Evolutionary conservation across 2,797 vertebrate genomes (phyloP).

Genomic region (Crocidura indochinensis): DNA sequence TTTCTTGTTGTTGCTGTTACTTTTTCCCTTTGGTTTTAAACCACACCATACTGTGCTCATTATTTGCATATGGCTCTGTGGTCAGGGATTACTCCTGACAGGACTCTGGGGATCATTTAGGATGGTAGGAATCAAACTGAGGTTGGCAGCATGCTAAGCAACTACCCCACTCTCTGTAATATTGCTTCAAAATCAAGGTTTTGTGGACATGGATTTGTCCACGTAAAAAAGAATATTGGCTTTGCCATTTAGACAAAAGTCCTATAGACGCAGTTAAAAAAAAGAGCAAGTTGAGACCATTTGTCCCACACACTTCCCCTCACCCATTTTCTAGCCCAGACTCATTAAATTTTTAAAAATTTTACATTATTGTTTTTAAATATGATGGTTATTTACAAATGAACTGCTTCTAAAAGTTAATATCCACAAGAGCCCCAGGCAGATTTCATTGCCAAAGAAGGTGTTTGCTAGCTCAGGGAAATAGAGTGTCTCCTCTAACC

Average conservation of each 20-base stretch:
- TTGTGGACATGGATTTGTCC: conserved; percentile 71
- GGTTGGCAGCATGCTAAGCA: no score
- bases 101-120: no score
- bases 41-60: no score
- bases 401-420: conserved; percentile 60
- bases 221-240: conserved; percentile 71
- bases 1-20: not conserved
- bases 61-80: no score
- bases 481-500: not conserved
- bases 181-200: conserved; percentile 69
- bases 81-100: no score
- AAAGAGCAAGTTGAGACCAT: not conserved
- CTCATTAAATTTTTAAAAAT: conserved; percentile 50
- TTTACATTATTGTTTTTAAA: conserved; percentile 8
- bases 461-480: conserved; percentile 53
- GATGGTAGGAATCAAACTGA: no score
- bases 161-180: no score
- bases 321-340: not conserved
- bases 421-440: conserved; percentile 30
- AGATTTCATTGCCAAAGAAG: conserved; percentile 55
- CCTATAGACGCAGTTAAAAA: conserved; percentile 32
- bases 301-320: not conserved
- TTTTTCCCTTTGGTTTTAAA: no score
- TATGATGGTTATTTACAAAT: conserved; percentile 46
- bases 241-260: conserved; percentile 66